Evolutionary conservation across 2,113 vertebrate species (phyloP), one percentile per base, ranked within the genome.

Genomic region (Glareola pratincola): DNA sequence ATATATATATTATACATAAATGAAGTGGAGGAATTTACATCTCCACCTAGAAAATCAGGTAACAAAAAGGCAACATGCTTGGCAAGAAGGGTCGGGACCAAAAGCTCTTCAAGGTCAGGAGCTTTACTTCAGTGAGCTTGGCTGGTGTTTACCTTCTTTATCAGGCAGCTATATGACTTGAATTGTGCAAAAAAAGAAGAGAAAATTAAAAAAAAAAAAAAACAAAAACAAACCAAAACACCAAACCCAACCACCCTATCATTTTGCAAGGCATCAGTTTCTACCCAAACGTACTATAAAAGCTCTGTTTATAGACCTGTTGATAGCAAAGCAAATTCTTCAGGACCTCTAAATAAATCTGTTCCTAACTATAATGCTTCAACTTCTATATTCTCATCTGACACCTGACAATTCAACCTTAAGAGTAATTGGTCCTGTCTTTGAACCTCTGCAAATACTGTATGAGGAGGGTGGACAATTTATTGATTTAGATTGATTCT

Each of bases 401-500:
- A 94, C 90, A 90, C 64, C 81, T 92, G 94, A 85, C 85, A 96
- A 71, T 80, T 96, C 67, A 68, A 43, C 90, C 63, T 63, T 71
- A 93, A 92, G 90, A 90, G 68, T 88, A 90, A 95, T 36, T 74
- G 89, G 82, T 77, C 71, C 75, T 93, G 87, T 77, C 93, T 95
- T 92, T 93, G 95, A 96, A 96, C 85, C 59, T 90, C 81, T 92
- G 91, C 81, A 94, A 79, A 91, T 45, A 30, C 76, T 59, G 80
- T 45, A 62, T 32, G 86, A 87, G 69, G 84, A 95, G 64, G n/a
- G 66, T 94, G 86, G 76, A 85, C 36, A 91, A 89, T 76, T 53
- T 90, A 96, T 92, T 90, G 89, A 95, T 80, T 89, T 79, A 90
- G 89, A 96, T 54, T 96, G 95, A 89, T 96, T 95, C 97, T 96